phyloP scores from a whole-genome alignment of 92 coral and sea anemone species.

The Phenganax marumi region DNA sequence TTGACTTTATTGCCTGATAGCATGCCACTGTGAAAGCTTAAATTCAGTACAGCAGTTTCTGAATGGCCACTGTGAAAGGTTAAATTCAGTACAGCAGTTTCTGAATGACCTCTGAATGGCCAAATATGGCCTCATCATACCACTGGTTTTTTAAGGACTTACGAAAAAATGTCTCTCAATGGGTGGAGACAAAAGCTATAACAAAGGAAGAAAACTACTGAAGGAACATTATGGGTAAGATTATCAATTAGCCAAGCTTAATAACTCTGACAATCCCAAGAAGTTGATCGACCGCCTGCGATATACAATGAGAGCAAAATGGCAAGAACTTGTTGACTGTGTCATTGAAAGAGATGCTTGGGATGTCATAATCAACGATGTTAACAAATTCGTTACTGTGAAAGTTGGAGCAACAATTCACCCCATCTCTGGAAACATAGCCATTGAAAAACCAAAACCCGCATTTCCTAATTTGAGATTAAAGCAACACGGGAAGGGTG shows the following conservation, averaged over 20 bases:
- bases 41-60: too few relatives aligned
- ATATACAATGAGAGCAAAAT: slow-evolving; percentile 1
- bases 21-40: too few relatives aligned
- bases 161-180: slow-evolving; percentile 32
- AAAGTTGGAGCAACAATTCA: slow-evolving; percentile 45
- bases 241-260: slow-evolving; percentile 5
- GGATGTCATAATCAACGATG: slow-evolving; percentile 36
- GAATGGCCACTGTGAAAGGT: too few relatives aligned
- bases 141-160: slow-evolving; percentile 13
- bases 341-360: slow-evolving; percentile 15
- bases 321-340: slow-evolving; percentile 26
- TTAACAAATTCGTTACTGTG: slow-evolving; percentile 20
- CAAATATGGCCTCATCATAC: too few relatives aligned
- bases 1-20: slow-evolving; percentile 26
- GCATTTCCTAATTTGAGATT: neutral
- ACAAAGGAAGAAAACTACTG: slow-evolving; percentile 7
- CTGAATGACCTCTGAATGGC: too few relatives aligned
- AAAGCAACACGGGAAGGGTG: neutral
- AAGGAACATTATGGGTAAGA: too few relatives aligned
- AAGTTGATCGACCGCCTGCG: slow-evolving; percentile 22
- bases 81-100: too few relatives aligned
- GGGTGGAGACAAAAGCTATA: neutral
- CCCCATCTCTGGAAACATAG: slow-evolving; percentile 38
- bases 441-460: neutral
- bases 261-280: slow-evolving; percentile 11